Base-by-base conservation (phyloP, 2,888 invertebrate genomes). In the Aphodius sticticus region DNA sequence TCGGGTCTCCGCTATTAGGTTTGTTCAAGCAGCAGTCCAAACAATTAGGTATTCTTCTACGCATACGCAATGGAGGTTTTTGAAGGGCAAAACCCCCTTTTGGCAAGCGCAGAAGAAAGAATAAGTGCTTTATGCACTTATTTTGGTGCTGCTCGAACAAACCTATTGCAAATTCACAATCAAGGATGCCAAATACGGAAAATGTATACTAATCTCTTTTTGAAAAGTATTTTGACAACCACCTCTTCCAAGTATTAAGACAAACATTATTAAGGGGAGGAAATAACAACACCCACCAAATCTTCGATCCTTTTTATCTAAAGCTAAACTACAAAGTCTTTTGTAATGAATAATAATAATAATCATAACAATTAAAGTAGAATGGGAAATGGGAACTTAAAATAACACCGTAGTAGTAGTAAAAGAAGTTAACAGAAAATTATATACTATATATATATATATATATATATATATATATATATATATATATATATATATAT, bases 401-500 rank as follows among this genome's bases (percentile, higher is more conserved):
- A 53, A 53, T 9, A 53, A 53, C 53, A 53, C 53, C 53, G 12
- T 53, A 53, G 53, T 53, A 53, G 26, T 53, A 53, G 12, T 53
- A 53, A 53, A 53, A 53, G 53, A 53, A 53, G 53, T 53, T 53
- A 53, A 53, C 53, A 53, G 53, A 53, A 53, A 53, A 53, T 53
- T 53, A 53, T 53, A 53, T 53, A 53, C 53, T 53, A 53, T 53
- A 53, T 53, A 53, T 53, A 53, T 53, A n/a, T 1, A 9, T 12
- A 53, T 53, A 53, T 53, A 53, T 53, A 53, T 53, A 2, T 5
- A 53, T 53, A 53, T 85, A 87, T 85, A 83, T 88, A 88, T 88
- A 86, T 88, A 88, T 87, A 88, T 86, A 88, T 88, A n/a, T n/a
- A n/a, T n/a, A n/a, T n/a, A n/a, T n/a, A n/a, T n/a, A n/a, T 1